Base-by-base conservation (phyloP, 2,797 vertebrate genomes). In the Tauraco hartlaubi region DNA sequence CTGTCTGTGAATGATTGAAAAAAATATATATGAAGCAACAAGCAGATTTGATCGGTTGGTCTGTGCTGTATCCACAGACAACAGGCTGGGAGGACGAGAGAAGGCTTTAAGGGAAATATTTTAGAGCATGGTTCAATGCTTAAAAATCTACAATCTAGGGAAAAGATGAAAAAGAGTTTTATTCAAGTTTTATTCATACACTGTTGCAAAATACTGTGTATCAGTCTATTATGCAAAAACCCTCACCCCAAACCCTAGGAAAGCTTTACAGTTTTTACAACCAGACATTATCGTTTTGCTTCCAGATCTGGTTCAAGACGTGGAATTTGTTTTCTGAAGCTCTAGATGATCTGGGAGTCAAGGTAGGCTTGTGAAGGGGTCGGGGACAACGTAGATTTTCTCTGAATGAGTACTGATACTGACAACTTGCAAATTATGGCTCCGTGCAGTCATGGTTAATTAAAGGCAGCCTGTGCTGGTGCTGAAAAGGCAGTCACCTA, bases 21-120 rank as follows among this genome's bases (percentile, higher is more conserved):
- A 74, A 69, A 23, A 31, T 8, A 61, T 29, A 28, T 9, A 81
- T 63, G 78, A 59, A 95, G 88, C 72, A 67, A 61, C 41, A 87
- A 68, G 49, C 23, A 48, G 72, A 66, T 81, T 71, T 83, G 74
- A 85, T 95, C 41, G 31, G 20, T 92, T 78, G 48, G 55, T 72
- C 29, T 2, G 0, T 39, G 49, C 29, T 13, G 5, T 59, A 77
- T 74, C 55, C 26, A 4, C 54, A 85, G 73, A 35, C 37, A 59
- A 15, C 91, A 95, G 94, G 31, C 61, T 61, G 84, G 61, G 81
- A 87, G 88, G 92, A 92, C 84, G 94, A 94, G 90, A 92, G 63
- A 46, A 79, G 29, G 54, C 43, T 95, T 39, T 49, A 52, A 62
- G 46, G 28, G 68, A 71, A 54, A 21, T 63, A 35, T 39, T 85